A percentile compares a stretch with the other conserved stretches of the same genome.
Evolutionary conservation across 2,888 invertebrate species (phyloP).

Genomic region (Allygus modestus): DNA sequence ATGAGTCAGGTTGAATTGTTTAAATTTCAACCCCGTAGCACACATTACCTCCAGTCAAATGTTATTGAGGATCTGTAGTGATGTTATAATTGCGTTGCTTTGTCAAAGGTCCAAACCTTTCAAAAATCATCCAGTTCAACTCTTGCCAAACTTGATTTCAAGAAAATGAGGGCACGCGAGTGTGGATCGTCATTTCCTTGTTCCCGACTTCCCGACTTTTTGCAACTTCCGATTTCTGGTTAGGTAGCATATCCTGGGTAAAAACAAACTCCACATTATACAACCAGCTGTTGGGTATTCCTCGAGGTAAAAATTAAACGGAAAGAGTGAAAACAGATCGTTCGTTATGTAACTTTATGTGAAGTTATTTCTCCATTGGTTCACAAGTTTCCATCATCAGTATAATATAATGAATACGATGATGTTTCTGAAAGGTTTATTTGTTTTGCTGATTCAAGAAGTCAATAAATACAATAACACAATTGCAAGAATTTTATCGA

Average conservation of each 20-base stretch:
- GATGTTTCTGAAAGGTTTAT: too few species aligned
- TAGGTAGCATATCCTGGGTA: background rate
- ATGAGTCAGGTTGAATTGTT: too few species aligned
- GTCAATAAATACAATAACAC: too few species aligned
- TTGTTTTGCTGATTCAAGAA: too few species aligned
- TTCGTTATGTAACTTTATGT: background rate
- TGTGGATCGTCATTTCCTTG: background rate
- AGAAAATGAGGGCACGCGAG: background rate
- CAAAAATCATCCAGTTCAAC: background rate
- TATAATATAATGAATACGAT: too few species aligned
- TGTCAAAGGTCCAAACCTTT: background rate
- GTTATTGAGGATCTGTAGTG: too few species aligned
- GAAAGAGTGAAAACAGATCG: background rate
- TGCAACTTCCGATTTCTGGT: conserved; percentile 1
- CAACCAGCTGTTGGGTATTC: background rate
- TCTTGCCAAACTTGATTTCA: too few species aligned
- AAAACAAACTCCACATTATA: background rate
- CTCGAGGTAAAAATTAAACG: background rate
- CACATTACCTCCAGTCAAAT: too few species aligned
- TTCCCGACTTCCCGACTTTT: background rate
- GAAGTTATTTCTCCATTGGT: too few species aligned
- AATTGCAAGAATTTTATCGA: too few species aligned
- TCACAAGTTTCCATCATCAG: too few species aligned
- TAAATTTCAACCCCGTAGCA: too few species aligned
- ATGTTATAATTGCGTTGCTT: background rate